Evolutionary conservation across 2,888 invertebrate species (phyloP).

Genomic region (Monopis laevigella): DNA sequence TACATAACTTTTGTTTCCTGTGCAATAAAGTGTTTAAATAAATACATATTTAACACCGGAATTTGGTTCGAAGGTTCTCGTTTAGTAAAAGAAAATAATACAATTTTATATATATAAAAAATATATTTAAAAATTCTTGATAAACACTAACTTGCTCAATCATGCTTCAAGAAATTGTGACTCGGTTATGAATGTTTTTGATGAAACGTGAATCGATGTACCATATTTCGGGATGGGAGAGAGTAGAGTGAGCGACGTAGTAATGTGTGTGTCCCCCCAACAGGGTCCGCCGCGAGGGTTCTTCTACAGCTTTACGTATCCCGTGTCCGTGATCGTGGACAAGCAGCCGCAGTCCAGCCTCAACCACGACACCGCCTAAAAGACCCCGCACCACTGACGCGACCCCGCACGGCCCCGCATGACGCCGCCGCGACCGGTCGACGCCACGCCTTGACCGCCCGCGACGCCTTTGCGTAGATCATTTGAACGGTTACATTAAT

Average conservation of each 20-base stretch:
- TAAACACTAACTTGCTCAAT: too few species aligned
- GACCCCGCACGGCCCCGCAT: background rate
- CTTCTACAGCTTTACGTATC: constrained; percentile 77
- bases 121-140: background rate
- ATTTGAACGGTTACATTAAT: too few species aligned
- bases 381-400: constrained; percentile 19
- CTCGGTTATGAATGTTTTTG: too few species aligned
- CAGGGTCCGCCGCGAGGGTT: constrained; percentile 74
- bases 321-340: constrained; percentile 59
- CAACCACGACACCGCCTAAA: constrained; percentile 36
- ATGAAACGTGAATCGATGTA: too few species aligned
- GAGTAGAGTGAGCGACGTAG: too few species aligned
- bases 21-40: too few species aligned
- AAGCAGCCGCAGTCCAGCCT: constrained; percentile 32
- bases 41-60: background rate
- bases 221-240: too few species aligned
- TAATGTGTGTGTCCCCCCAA: background rate
- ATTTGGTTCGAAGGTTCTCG: background rate
- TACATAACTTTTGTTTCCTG: too few species aligned
- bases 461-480: too few species aligned
- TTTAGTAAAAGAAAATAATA: background rate
- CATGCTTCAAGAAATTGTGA: too few species aligned
- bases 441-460: constrained; percentile 26
- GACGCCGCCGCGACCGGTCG: too few species aligned
- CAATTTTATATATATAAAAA: background rate